phyloP scores from a whole-genome alignment of 2,888 invertebrate species.

The Coremacera marginata region DNA sequence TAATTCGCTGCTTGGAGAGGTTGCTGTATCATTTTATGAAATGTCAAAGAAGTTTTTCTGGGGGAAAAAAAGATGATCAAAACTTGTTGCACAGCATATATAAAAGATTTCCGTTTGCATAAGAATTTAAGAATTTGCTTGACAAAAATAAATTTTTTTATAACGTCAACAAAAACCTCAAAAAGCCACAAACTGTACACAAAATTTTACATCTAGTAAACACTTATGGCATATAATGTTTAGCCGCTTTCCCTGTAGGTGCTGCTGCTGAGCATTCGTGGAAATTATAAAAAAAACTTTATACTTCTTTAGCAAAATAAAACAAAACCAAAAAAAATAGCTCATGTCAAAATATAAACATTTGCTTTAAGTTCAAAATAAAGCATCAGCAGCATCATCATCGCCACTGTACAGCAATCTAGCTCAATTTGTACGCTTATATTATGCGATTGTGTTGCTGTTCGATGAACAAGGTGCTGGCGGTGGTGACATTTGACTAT shows the following conservation, averaged over 20 bases:
- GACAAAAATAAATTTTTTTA: too few relatives aligned
- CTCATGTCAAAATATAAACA: not conserved
- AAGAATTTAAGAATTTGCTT: too few relatives aligned
- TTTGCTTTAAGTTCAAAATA: not conserved
- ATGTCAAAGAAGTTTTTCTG: not conserved
- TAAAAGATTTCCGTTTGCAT: too few relatives aligned
- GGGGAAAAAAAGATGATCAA: not conserved
- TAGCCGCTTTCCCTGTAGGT: too few relatives aligned
- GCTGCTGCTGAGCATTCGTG: too few relatives aligned
- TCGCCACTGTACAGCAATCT: not conserved
- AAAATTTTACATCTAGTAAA: too few relatives aligned
- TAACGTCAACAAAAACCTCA: too few relatives aligned
- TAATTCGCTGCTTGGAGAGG: slow-evolving; percentile 6
- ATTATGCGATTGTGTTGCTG: slow-evolving; percentile 43
- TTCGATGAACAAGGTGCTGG: slow-evolving; percentile 43
- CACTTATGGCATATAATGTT: too few relatives aligned
- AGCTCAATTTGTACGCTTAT: not conserved
- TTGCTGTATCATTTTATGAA: not conserved
- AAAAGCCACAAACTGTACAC: too few relatives aligned
- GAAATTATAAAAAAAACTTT: too few relatives aligned
- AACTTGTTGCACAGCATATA: too few relatives aligned
- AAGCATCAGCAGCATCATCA: not conserved
- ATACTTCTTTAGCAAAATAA: not conserved
- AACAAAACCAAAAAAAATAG: not conserved
- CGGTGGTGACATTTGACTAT: slow-evolving; percentile 47